These are phyloP conservation scores for Battus philenor DNA, from an alignment of 1,140 invertebrate genomes.

Conservation along the genomic window DNA sequence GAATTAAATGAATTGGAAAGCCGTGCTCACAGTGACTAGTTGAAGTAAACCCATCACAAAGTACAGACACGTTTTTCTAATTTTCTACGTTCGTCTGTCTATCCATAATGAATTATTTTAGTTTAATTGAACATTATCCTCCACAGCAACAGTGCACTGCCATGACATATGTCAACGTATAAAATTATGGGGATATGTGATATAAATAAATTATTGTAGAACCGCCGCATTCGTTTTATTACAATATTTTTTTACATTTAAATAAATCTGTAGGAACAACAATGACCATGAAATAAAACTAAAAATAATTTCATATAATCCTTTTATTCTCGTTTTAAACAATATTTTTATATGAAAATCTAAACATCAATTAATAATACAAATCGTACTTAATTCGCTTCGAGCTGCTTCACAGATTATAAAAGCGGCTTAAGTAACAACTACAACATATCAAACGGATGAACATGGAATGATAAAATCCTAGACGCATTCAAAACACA, in stretches of 20 bases:
- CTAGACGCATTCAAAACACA: neutral
- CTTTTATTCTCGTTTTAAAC: constrained; percentile 10
- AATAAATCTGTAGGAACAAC: no score
- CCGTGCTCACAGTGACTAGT: no score
- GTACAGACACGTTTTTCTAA: no score
- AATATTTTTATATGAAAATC: constrained; percentile 3
- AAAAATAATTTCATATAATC: constrained; percentile 4
- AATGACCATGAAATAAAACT: neutral
- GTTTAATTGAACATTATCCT: constrained; percentile 6
- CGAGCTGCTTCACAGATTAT: neutral
- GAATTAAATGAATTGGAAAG: no score
- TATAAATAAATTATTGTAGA: constrained; percentile 10
- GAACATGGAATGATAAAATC: constrained; percentile 7
- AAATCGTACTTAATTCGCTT: constrained; percentile 3
- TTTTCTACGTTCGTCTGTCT: no score
- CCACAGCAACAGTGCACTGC: constrained; percentile 4
- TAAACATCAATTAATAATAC: constrained; percentile 1
- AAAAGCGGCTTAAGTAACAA: neutral
- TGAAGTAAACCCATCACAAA: no score
- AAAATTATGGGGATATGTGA: constrained; percentile 2
- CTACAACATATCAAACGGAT: neutral
- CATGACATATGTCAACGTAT: constrained; percentile 10
- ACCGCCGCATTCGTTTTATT: neutral
- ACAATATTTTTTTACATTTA: no score
- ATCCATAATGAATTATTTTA: constrained; percentile 4